phyloP scores from a whole-genome alignment of 2,113 vertebrate genomes.

The Ceratotherium simum region DNA sequence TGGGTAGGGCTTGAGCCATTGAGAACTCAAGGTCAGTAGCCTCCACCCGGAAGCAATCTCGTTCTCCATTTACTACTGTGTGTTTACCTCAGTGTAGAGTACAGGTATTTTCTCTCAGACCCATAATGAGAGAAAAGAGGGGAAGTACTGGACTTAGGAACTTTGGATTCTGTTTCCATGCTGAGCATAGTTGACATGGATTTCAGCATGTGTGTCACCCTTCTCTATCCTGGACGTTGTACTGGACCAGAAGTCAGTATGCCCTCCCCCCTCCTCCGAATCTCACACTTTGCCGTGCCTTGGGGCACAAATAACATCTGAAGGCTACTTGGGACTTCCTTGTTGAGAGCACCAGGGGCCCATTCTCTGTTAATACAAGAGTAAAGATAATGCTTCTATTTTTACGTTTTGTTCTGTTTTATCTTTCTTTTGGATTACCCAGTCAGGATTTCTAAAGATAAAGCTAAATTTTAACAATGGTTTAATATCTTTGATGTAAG shows the following conservation, averaged over 20 bases:
- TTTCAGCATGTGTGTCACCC: not conserved
- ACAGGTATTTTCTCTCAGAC: not conserved
- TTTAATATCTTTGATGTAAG: slow-evolving; percentile 26
- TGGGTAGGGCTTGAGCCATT: not conserved
- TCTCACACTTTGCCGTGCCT: not conserved
- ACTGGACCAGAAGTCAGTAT: not conserved
- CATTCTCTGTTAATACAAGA: not conserved
- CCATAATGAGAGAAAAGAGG: not conserved
- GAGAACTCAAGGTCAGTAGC: not conserved
- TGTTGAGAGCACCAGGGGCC: not conserved
- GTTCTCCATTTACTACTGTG: not conserved
- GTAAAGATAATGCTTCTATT: not conserved
- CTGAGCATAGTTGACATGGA: not conserved
- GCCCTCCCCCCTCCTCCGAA: not conserved
- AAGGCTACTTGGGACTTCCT: not conserved
- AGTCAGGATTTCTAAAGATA: slow-evolving; percentile 14
- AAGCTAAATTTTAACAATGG: not conserved
- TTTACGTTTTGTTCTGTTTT: not conserved
- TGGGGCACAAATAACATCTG: not conserved
- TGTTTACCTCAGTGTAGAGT: not conserved
- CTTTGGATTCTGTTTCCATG: not conserved
- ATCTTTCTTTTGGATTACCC: not conserved
- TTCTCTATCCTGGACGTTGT: not conserved
- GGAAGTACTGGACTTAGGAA: too few species aligned
- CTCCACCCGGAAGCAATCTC: not conserved